Evolutionary conservation across 30 jellyfish, hydroid and myxozoan species (phyloP).

Genomic region (Turritopsis dohrnii): DNA sequence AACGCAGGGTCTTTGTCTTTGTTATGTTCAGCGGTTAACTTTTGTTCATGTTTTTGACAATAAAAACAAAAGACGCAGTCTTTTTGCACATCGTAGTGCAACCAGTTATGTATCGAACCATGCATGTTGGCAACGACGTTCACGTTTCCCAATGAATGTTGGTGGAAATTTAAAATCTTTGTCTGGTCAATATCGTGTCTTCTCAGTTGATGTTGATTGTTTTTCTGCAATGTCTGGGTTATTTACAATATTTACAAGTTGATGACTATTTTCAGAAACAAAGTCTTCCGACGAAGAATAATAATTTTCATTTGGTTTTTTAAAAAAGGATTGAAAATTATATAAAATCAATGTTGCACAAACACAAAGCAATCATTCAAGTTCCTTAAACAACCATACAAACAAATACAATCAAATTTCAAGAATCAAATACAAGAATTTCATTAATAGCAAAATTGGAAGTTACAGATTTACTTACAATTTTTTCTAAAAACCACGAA

Average conservation of each 20-base stretch:
- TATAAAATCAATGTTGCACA: no score
- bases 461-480: no score
- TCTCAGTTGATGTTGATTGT: conserved; percentile 8
- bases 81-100: conserved; percentile 27
- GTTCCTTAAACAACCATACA: no score
- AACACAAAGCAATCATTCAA: no score
- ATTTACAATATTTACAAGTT: conserved; percentile 18
- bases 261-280: conserved; percentile 7
- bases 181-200: conserved; percentile 21
- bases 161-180: conserved; percentile 13
- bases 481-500: no score
- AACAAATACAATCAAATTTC: no score
- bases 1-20: conserved; percentile 39
- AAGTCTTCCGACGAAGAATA: conserved; percentile 22
- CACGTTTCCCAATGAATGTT: conserved; percentile 25
- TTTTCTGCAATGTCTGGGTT: conserved; percentile 10
- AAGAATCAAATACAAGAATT: no score
- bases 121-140: conserved; percentile 35
- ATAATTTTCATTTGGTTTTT: conserved; percentile 7
- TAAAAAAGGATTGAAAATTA: conserved; percentile 7
- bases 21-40: conserved; percentile 43
- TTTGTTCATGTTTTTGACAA: conserved; percentile 25
- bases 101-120: conserved; percentile 24
- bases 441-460: no score
- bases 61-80: background rate